phyloP scores from a whole-genome alignment of 1,140 invertebrate genomes.

The Phenacoccus solenopsis region DNA sequence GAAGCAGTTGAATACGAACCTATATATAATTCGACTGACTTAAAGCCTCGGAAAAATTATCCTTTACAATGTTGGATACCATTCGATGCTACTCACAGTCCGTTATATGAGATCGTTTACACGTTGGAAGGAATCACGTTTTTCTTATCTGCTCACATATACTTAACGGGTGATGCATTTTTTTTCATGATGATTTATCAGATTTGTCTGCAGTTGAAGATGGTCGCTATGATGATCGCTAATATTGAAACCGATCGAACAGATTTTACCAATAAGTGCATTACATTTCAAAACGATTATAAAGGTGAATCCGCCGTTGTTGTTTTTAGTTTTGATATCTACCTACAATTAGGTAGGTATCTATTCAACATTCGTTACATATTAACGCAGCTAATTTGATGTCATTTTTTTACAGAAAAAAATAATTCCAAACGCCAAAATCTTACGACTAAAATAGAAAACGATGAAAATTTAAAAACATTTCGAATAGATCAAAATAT shows the following conservation, averaged over 20 bases:
- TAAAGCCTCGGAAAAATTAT: background rate
- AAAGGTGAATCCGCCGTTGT: too few species aligned
- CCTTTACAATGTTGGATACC: background rate
- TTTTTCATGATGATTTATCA: slow-evolving; percentile 14
- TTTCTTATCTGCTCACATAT: background rate
- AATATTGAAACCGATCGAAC: background rate
- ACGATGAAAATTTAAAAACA: too few species aligned
- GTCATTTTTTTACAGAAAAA: too few species aligned
- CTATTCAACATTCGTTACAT: too few species aligned
- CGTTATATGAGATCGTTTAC: slow-evolving; percentile 9
- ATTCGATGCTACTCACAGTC: background rate
- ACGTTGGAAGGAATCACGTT: background rate
- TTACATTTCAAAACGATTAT: background rate
- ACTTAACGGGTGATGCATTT: slow-evolving; percentile 11
- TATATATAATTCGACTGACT: background rate
- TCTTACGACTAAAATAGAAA: too few species aligned
- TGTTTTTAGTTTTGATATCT: too few species aligned
- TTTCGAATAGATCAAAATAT: background rate
- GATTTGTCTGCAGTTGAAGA: slow-evolving; percentile 12
- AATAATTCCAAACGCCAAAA: too few species aligned
- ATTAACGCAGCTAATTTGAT: too few species aligned
- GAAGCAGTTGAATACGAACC: background rate
- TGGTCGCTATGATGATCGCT: background rate
- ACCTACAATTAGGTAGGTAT: too few species aligned
- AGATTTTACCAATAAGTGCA: background rate